Percentiles rank a stretch among this genome's conserved stretches.
phyloP scores from a whole-genome alignment of 2,797 vertebrate species.

The Erithacus rubecula region DNA sequence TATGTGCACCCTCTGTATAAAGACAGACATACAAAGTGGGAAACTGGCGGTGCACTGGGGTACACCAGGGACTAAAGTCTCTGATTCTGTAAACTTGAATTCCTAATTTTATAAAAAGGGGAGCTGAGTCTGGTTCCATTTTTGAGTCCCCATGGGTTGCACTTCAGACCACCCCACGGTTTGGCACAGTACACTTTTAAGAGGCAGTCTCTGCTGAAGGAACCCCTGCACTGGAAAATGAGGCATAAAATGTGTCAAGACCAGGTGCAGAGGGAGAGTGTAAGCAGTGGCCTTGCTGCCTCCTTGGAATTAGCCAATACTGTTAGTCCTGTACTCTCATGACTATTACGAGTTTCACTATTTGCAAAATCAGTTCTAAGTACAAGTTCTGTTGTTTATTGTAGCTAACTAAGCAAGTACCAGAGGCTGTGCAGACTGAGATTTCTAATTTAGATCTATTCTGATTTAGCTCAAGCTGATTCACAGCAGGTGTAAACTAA shows the following conservation, averaged over 20 bases:
- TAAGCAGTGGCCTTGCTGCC: background rate
- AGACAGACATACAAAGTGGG: slow-evolving; percentile 52
- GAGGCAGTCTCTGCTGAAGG: slow-evolving; percentile 59
- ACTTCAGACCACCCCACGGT: background rate
- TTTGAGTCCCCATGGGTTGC: background rate
- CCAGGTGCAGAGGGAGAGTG: background rate
- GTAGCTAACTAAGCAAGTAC: slow-evolving; percentile 20
- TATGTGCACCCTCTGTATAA: slow-evolving; percentile 12
- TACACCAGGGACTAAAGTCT: background rate
- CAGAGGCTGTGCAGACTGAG: background rate
- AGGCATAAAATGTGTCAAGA: background rate
- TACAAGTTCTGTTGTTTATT: background rate
- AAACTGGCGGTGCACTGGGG: background rate
- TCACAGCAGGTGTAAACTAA: slow-evolving; percentile 26
- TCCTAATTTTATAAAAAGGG: slow-evolving; percentile 53
- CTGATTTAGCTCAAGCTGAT: slow-evolving; percentile 20
- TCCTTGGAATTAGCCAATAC: background rate
- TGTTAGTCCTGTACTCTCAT: background rate
- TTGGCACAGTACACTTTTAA: slow-evolving; percentile 47
- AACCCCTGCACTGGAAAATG: background rate
- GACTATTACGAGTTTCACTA: background rate
- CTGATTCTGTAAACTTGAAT: slow-evolving; percentile 51
- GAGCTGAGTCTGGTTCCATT: background rate
- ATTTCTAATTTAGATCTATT: background rate
- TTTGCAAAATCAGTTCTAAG: background rate